These are phyloP conservation scores for Protodeltote pygarga DNA, from an alignment of 2,888 invertebrate species.

Conservation along the genomic window DNA sequence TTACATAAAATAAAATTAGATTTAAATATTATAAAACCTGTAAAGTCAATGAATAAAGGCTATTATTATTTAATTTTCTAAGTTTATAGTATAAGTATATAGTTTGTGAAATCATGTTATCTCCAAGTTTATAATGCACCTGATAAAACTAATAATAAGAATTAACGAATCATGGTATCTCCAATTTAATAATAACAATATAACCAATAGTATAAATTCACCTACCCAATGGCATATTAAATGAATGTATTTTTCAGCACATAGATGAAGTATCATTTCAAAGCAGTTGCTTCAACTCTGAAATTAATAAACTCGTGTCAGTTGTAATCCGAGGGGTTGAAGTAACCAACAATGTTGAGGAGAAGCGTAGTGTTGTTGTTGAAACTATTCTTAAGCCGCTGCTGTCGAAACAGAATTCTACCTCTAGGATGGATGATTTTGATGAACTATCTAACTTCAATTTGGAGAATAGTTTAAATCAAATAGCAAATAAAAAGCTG, in stretches of 20 bases:
- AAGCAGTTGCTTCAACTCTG: conserved; percentile 95
- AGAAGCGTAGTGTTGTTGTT: conserved; percentile 74
- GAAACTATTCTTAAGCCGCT: conserved; percentile 82
- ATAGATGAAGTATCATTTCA: conserved; percentile 94
- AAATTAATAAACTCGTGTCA: conserved; percentile 94
- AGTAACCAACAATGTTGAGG: conserved; percentile 92
- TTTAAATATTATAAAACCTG: too few relatives aligned
- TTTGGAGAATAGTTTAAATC: conserved; percentile 55
- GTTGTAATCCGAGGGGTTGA: conserved; percentile 93
- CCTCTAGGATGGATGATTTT: conserved; percentile 52
- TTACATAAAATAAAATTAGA: too few relatives aligned
- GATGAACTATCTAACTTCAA: conserved; percentile 48
- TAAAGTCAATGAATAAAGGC: too few relatives aligned
- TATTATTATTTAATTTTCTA: too few relatives aligned
- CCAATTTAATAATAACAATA: too few relatives aligned
- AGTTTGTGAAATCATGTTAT: too few relatives aligned
- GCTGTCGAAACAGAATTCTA: conserved; percentile 80
- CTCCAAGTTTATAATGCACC: too few relatives aligned
- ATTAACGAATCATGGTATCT: too few relatives aligned
- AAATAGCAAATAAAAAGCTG: conserved; percentile 61
- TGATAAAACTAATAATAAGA: too few relatives aligned
- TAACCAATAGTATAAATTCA: too few relatives aligned
- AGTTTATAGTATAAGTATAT: too few relatives aligned
- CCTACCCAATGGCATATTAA: too few relatives aligned
- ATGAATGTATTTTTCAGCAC: conserved; percentile 86